A percentile compares a stretch with the other conserved stretches of the same genome.
Conservation (phyloP, 2,113 vertebrate species). For the Trachemys scripta region DNA sequence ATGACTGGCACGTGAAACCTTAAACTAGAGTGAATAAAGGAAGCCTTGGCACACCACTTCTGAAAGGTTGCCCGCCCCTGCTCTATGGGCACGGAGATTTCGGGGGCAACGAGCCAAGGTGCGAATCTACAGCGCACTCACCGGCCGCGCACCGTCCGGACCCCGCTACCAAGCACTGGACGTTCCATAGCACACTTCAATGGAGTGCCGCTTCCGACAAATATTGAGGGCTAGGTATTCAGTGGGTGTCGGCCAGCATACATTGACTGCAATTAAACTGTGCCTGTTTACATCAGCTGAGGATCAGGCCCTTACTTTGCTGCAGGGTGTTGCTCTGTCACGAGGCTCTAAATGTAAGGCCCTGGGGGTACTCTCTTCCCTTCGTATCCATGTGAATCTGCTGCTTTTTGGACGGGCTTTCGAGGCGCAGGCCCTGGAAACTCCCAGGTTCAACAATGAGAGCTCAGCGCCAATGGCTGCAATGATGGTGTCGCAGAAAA, state of each 20-base stretch:
- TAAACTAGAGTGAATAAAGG: no score
- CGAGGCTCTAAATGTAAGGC: background rate
- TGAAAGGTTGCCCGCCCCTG: no score
- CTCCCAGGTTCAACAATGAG: background rate
- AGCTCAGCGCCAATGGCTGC: background rate
- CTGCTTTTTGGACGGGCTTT: background rate
- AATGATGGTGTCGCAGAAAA: background rate
- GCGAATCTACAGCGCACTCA: no score
- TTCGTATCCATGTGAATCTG: background rate
- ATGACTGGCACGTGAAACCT: no score
- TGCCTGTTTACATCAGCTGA: background rate
- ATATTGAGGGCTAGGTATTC: background rate
- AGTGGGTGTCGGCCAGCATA: background rate
- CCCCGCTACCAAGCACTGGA: no score
- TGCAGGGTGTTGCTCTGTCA: background rate
- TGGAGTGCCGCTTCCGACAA: background rate
- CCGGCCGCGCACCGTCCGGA: accelerated
- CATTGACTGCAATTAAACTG: background rate
- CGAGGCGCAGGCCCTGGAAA: background rate
- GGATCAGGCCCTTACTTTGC: background rate
- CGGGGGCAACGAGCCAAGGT: no score
- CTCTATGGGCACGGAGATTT: no score
- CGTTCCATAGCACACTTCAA: no score
- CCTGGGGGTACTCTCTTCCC: background rate
- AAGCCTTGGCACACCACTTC: no score